These are phyloP conservation scores for Bothrops jararaca DNA, from an alignment of 2,113 vertebrate genomes.

Conservation along the genomic window DNA sequence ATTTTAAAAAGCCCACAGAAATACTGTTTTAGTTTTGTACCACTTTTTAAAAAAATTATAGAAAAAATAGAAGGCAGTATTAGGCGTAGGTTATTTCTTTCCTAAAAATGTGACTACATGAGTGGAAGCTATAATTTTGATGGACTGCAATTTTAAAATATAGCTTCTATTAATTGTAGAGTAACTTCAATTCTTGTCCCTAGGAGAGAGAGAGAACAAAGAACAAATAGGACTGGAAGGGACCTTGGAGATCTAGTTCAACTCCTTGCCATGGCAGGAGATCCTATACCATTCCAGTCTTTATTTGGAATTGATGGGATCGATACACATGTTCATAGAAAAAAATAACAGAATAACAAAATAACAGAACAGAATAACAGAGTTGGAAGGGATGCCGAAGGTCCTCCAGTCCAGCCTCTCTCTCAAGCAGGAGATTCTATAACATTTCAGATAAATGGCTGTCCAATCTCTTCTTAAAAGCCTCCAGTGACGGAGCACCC, in stretches of 20 bases:
- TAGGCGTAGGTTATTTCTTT: not conserved
- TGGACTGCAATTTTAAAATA: not conserved
- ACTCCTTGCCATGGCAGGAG: not conserved
- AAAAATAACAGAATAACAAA: not conserved
- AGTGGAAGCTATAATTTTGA: not conserved
- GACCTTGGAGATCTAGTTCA: not conserved
- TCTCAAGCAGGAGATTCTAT: not conserved
- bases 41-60: not conserved
- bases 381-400: not conserved
- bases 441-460: not conserved
- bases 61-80: not conserved
- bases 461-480: not conserved
- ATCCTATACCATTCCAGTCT: not conserved
- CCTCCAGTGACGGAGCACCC: not conserved
- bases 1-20: not conserved
- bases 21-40: not conserved
- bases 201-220: not conserved
- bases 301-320: not conserved
- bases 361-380: not conserved
- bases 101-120: not conserved
- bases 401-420: not conserved
- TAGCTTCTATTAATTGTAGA: not conserved
- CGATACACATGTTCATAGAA: not conserved
- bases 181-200: not conserved
- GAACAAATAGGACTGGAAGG: not conserved